Evolutionary conservation across 2,888 invertebrate genomes (phyloP).

Genomic region (Epicampocera succincta): DNA sequence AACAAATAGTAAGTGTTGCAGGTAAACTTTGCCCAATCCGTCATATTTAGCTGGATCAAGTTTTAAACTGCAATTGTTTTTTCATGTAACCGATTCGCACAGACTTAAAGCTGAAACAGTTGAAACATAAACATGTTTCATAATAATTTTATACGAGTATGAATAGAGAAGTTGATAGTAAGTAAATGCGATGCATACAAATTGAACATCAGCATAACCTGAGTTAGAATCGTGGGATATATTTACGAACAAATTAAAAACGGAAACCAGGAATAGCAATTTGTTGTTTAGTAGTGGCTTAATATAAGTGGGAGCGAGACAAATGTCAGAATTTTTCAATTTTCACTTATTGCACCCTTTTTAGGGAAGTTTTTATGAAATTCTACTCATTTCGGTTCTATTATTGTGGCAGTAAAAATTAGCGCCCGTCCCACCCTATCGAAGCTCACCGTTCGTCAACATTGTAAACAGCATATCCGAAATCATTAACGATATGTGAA

Average conservation of each 20-base stretch:
- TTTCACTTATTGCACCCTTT: too few species aligned
- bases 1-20: too few species aligned
- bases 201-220: not conserved
- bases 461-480: too few species aligned
- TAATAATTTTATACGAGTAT: conserved; percentile 35
- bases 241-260: conserved; percentile 35
- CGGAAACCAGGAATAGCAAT: conserved; percentile 21
- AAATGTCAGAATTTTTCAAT: too few species aligned
- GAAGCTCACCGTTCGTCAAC: too few species aligned
- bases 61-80: conserved; percentile 25
- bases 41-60: conserved; percentile 3
- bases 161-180: not conserved
- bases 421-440: too few species aligned
- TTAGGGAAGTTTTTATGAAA: too few species aligned
- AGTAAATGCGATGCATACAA: conserved; percentile 17
- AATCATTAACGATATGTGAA: too few species aligned
- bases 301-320: too few species aligned
- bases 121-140: conserved; percentile 38
- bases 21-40: not conserved
- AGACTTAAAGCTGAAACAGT: conserved; percentile 1
- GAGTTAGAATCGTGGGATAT: conserved; percentile 9
- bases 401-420: too few species aligned
- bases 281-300: too few species aligned
- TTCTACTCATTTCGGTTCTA: too few species aligned
- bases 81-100: conserved; percentile 14